These are phyloP conservation scores for Spermophilus dauricus DNA, from an alignment of 2,113 vertebrate genomes.

Conservation along the genomic window DNA sequence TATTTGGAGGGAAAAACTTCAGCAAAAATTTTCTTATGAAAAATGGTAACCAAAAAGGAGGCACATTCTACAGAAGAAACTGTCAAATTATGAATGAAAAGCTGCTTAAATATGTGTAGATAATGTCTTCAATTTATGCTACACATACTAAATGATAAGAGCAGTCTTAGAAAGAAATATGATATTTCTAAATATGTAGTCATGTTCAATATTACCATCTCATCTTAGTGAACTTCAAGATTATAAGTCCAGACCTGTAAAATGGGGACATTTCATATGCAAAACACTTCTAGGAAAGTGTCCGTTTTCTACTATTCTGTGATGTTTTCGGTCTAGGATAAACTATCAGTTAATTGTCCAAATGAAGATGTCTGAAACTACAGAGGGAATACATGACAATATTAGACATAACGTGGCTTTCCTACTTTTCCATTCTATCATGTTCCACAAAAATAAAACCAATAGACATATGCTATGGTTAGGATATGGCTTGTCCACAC, in stretches of 20 bases:
- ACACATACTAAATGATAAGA: constrained; percentile 61
- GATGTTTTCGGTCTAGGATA: constrained; percentile 43
- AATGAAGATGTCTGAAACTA: constrained; percentile 81
- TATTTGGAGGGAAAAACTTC: constrained; percentile 14
- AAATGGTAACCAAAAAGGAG: constrained; percentile 46
- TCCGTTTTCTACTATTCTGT: constrained; percentile 71
- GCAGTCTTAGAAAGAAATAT: constrained; percentile 66
- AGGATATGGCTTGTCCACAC: neutral
- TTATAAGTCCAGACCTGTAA: constrained; percentile 48
- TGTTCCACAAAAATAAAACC: constrained; percentile 61
- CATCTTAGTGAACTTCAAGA: constrained; percentile 65
- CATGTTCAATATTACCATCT: constrained; percentile 61
- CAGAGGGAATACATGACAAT: constrained; percentile 71
- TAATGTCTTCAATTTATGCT: constrained; percentile 67
- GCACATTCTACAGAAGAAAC: neutral
- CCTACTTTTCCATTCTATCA: constrained; percentile 76
- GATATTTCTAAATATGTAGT: constrained; percentile 78
- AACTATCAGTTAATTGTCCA: constrained; percentile 43
- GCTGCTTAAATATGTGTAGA: constrained; percentile 49
- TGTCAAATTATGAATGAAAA: constrained; percentile 32
- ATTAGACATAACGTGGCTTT: constrained; percentile 39
- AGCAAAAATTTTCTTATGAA: constrained; percentile 24
- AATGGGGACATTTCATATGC: constrained; percentile 65
- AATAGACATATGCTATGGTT: neutral
- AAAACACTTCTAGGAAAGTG: constrained; percentile 75